Percentiles rank a stretch among this genome's conserved stretches.
Conservation (phyloP, 2,888 invertebrate species). For the Eumacrocentrus americanus region DNA sequence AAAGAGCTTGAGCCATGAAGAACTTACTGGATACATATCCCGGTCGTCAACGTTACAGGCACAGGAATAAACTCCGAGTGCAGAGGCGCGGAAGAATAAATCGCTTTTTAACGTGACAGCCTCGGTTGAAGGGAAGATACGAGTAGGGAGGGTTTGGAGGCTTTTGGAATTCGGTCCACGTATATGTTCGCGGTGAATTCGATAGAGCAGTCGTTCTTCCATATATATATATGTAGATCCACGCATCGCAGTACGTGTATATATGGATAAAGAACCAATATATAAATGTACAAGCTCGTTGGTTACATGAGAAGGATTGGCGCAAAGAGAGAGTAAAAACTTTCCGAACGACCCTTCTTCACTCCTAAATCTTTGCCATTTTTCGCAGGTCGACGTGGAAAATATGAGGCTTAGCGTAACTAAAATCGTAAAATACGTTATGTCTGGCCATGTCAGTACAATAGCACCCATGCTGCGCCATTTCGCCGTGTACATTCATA, state of each 20-base stretch:
- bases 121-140: constrained; percentile 18
- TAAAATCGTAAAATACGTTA: constrained; percentile 31
- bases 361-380: constrained; percentile 33
- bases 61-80: constrained; percentile 30
- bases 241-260: constrained; percentile 1
- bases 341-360: constrained; percentile 30
- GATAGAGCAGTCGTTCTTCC: constrained; percentile 38
- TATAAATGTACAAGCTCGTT: not conserved
- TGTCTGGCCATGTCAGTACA: constrained; percentile 18
- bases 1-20: not conserved
- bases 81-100: constrained; percentile 36
- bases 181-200: constrained; percentile 40
- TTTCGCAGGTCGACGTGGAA: constrained; percentile 24
- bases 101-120: constrained; percentile 40
- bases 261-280: not conserved
- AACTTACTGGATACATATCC: not conserved
- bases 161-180: constrained; percentile 36
- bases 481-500: not conserved
- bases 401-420: constrained; percentile 26
- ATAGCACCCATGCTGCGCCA: not conserved
- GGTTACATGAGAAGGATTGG: constrained; percentile 7
- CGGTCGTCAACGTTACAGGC: constrained; percentile 3
- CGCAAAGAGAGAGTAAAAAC: constrained; percentile 18
- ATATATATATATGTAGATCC: not conserved
- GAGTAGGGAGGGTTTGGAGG: constrained; percentile 1